A percentile compares a stretch with the other conserved stretches of the same genome.
Evolutionary conservation across 2,113 vertebrate genomes (phyloP).

Genomic region (Callorhinus ursinus): DNA sequence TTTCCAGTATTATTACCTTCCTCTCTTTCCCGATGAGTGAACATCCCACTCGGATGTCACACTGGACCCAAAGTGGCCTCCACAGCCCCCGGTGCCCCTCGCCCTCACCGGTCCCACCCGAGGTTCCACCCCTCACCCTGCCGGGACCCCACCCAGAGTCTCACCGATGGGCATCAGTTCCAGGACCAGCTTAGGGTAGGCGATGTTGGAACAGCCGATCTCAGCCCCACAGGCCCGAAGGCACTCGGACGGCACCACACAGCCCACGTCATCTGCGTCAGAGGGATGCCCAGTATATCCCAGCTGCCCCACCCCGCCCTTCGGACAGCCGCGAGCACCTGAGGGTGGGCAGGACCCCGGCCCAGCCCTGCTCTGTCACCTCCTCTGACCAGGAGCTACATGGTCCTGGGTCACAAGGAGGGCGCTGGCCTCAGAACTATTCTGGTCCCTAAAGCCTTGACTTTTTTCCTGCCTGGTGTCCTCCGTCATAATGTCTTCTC

Average conservation of each 20-base stretch:
- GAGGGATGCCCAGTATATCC: background rate
- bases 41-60: background rate
- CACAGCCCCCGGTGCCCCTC: rapidly evolving
- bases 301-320: rapidly evolving
- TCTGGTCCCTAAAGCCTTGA: background rate
- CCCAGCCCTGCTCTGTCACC: too few species aligned
- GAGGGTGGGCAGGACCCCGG: too few species aligned
- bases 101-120: background rate
- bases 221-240: conserved; percentile 87
- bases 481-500: background rate
- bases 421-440: background rate
- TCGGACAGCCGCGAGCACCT: background rate
- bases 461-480: background rate
- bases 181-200: conserved; percentile 93
- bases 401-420: background rate
- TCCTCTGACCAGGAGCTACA: background rate
- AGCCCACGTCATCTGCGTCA: conserved; percentile 90
- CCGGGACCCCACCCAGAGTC: conserved; percentile 27
- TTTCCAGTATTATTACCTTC: too few species aligned
- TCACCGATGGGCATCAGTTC: conserved; percentile 94
- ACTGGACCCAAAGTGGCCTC: background rate
- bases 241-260: conserved; percentile 93
- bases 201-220: conserved; percentile 95
- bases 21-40: background rate
- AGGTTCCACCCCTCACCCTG: conserved; percentile 85